phyloP scores from a whole-genome alignment of 2,888 invertebrate genomes.

The Trachelus tabidus region DNA sequence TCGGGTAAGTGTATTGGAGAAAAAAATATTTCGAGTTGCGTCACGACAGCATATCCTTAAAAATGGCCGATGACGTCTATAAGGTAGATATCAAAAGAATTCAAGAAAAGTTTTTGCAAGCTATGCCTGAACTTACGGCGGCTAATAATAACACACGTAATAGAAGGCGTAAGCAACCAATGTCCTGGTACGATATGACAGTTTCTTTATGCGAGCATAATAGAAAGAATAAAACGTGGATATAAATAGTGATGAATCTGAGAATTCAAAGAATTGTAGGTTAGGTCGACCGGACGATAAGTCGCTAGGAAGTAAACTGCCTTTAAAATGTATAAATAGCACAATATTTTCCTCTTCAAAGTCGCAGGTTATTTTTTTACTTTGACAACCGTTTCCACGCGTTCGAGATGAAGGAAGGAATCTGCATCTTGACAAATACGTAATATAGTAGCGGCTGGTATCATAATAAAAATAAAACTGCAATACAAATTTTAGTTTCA shows the following conservation, averaged over 20 bases:
- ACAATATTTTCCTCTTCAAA: neutral
- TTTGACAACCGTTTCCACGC: neutral
- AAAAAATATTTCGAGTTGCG: neutral
- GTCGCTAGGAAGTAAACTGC: neutral
- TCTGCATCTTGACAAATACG: neutral
- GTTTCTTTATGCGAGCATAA: neutral
- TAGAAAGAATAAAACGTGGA: neutral
- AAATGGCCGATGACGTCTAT: neutral
- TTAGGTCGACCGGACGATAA: constrained; percentile 2
- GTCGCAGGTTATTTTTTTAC: neutral
- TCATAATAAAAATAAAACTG: neutral
- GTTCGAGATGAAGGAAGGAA: neutral
- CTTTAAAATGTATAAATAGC: neutral
- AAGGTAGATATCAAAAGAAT: neutral
- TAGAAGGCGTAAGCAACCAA: neutral
- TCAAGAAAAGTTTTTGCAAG: neutral
- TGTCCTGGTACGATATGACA: neutral
- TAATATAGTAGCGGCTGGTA: neutral
- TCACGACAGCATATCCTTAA: neutral
- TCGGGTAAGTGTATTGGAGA: no score
- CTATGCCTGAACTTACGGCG: neutral
- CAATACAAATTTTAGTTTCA: no score
- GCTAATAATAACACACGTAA: neutral
- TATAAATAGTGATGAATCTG: constrained; percentile 39
- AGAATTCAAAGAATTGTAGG: constrained; percentile 22